A percentile compares a stretch with the other conserved stretches of the same genome.
Evolutionary conservation across 2,797 vertebrate species (phyloP).

Genomic region (Rhabdophis nuchalis): DNA sequence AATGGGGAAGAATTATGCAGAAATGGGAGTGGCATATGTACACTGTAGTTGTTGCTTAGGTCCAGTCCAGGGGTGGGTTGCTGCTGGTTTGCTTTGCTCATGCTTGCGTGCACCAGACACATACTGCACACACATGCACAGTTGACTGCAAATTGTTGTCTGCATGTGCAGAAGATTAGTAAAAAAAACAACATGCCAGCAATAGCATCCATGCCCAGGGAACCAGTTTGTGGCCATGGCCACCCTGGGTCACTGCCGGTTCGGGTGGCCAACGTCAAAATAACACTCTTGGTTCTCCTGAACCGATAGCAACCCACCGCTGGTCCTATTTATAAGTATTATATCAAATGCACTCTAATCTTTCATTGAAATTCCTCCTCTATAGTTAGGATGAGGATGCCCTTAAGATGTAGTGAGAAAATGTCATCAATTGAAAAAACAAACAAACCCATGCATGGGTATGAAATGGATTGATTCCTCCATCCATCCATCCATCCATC

Average conservation of each 20-base stretch:
- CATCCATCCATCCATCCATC: background rate
- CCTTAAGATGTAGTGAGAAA: background rate
- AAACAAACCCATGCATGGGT: background rate
- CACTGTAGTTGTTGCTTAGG: background rate
- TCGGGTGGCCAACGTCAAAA: no score
- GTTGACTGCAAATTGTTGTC: no score
- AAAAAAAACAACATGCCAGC: no score
- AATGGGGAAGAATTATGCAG: background rate
- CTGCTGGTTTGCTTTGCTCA: no score
- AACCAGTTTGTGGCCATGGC: no score
- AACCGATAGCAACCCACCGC: no score
- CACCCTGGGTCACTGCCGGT: no score
- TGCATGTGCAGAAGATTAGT: no score
- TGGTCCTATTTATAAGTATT: background rate
- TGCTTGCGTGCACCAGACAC: no score
- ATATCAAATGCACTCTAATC: background rate
- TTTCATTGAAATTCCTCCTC: background rate
- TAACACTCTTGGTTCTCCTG: no score
- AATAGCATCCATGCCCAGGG: no score
- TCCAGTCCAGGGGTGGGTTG: background rate
- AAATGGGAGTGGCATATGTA: background rate
- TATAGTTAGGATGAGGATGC: background rate
- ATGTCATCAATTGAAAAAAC: background rate
- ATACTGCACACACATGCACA: no score
- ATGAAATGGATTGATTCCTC: background rate